A percentile compares a stretch with the other conserved stretches of the same genome.
phyloP scores from a whole-genome alignment of 2,797 vertebrate species.

The Champsocephalus esox region DNA sequence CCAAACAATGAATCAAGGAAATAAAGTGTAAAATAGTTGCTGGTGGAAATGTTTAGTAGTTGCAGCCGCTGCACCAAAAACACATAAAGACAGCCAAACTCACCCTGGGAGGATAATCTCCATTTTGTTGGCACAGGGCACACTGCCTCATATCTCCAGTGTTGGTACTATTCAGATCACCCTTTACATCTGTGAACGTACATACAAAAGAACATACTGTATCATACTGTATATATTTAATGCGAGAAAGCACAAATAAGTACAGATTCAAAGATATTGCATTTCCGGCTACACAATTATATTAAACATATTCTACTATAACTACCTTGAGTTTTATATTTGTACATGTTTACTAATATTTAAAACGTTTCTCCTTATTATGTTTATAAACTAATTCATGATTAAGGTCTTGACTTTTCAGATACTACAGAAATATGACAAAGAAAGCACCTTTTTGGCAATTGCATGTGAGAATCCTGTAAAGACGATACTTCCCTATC shows the following conservation, averaged over 20 bases:
- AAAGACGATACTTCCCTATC: background rate
- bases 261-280: background rate
- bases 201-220: background rate
- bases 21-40: background rate
- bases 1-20: background rate
- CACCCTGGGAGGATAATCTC: constrained; percentile 89
- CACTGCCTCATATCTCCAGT: constrained; percentile 88
- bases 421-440: too few species aligned
- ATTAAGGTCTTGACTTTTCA: too few species aligned
- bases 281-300: background rate
- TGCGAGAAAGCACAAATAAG: background rate
- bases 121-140: constrained; percentile 89
- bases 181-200: constrained; percentile 38
- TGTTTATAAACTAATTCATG: too few species aligned
- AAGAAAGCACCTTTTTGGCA: background rate
- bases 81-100: constrained; percentile 51
- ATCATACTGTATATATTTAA: background rate
- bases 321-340: too few species aligned
- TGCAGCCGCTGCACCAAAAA: background rate
- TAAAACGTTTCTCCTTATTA: too few species aligned
- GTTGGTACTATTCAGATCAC: constrained; percentile 49
- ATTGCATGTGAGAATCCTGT: background rate
- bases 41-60: background rate
- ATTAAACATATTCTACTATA: too few species aligned
- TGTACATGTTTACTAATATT: too few species aligned